phyloP scores from a whole-genome alignment of 2,888 invertebrate genomes.

The Trissolcus brochymenae region DNA sequence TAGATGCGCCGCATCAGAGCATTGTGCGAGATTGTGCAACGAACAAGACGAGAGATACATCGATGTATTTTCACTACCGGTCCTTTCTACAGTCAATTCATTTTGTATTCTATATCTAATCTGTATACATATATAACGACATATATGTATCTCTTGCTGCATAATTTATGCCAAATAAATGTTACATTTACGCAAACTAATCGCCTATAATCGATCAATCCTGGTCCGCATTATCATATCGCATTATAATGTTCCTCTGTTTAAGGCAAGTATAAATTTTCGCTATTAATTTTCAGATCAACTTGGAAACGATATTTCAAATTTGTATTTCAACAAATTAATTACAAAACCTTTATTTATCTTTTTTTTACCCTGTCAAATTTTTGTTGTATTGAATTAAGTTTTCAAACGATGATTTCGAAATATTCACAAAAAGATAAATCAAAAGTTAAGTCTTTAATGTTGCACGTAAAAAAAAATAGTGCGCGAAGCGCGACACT shows the following conservation, averaged over 20 bases:
- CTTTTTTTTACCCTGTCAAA: no score
- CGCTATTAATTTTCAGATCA: no score
- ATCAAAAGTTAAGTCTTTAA: no score
- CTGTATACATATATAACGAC: slow-evolving; percentile 57
- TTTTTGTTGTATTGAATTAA: no score
- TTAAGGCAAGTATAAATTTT: background rate
- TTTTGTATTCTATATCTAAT: slow-evolving; percentile 75
- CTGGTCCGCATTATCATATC: background rate
- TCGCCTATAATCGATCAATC: slow-evolving; percentile 25
- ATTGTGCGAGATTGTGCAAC: slow-evolving; percentile 56
- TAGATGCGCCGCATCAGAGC: slow-evolving; percentile 35
- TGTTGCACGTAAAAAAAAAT: no score
- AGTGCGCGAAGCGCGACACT: no score
- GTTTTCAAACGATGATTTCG: no score
- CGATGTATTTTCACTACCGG: slow-evolving; percentile 75
- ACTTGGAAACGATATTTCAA: no score
- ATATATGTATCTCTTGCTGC: slow-evolving; percentile 72
- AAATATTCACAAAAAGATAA: no score
- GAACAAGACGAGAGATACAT: slow-evolving; percentile 64
- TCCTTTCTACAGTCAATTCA: slow-evolving; percentile 76
- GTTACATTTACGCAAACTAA: slow-evolving; percentile 73
- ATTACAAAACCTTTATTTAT: no score
- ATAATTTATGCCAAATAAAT: slow-evolving; percentile 76
- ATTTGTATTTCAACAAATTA: no score
- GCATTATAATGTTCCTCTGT: background rate